Conservation (phyloP, 2,113 vertebrate species). For the Odontophorus gujanensis region DNA sequence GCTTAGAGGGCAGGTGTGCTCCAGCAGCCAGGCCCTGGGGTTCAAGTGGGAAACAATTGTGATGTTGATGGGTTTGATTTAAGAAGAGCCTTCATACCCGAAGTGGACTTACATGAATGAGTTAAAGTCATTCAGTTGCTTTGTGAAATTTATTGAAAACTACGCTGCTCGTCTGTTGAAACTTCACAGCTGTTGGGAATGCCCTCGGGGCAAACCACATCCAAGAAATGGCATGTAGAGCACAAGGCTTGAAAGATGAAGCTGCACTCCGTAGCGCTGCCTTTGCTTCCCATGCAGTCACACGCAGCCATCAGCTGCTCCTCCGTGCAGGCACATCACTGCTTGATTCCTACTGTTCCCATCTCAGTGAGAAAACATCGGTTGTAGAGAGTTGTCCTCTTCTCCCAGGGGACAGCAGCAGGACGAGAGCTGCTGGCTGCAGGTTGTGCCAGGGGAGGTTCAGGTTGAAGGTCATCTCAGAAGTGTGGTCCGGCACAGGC, state of each 20-base stretch:
- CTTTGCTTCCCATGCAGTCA: background rate
- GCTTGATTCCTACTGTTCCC: background rate
- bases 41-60: background rate
- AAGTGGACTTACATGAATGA: slow-evolving; percentile 2
- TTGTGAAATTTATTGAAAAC: slow-evolving; percentile 52
- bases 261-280: background rate
- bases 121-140: slow-evolving; percentile 40
- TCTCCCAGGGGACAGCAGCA: no score
- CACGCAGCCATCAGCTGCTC: background rate
- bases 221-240: slow-evolving; percentile 67
- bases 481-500: no score
- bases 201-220: slow-evolving; percentile 61
- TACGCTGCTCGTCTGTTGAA: slow-evolving; percentile 50
- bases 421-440: no score
- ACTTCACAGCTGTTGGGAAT: slow-evolving; percentile 64
- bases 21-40: background rate
- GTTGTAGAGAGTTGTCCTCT: no score
- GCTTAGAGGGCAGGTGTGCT: background rate
- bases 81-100: background rate
- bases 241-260: slow-evolving; percentile 45
- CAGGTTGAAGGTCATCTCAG: no score
- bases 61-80: background rate
- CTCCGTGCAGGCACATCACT: accelerated
- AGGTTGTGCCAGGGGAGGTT: no score
- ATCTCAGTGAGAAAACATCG: background rate